Percentiles rank a stretch among this genome's conserved stretches.
These are phyloP conservation scores for Aythya baeri DNA, from an alignment of 2,113 vertebrate species.

Conservation along the genomic window DNA sequence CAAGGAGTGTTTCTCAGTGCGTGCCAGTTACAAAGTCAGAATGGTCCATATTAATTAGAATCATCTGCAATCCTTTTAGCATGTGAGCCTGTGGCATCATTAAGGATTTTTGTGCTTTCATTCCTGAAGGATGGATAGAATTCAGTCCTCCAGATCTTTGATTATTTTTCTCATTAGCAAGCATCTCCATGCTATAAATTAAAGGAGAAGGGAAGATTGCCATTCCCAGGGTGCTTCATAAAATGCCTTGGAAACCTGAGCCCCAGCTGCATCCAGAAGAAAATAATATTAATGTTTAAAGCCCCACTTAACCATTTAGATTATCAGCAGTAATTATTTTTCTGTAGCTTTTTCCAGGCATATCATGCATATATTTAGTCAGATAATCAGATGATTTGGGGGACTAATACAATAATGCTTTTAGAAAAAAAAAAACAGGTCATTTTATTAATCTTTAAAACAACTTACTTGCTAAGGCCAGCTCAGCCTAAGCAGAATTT, in stretches of 20 bases:
- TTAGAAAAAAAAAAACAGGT: conserved; percentile 13
- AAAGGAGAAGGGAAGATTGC: conserved; percentile 43
- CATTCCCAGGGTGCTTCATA: conserved; percentile 46
- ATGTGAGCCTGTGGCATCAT: conserved; percentile 61
- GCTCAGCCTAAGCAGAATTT: neutral
- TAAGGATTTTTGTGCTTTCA: conserved; percentile 61
- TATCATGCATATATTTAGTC: conserved; percentile 37
- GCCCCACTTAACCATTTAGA: conserved; percentile 17
- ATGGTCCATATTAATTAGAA: conserved; percentile 63
- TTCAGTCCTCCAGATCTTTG: conserved; percentile 52
- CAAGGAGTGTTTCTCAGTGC: neutral
- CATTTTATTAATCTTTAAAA: neutral
- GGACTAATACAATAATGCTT: conserved; percentile 36
- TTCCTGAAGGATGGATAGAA: conserved; percentile 47
- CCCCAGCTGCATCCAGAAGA: conserved; percentile 30
- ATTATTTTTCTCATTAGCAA: conserved; percentile 71
- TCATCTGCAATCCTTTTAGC: conserved; percentile 53
- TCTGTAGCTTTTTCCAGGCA: neutral
- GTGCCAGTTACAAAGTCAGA: conserved; percentile 41
- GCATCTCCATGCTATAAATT: conserved; percentile 47
- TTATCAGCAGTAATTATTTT: conserved; percentile 29
- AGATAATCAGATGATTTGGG: neutral
- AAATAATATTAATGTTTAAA: conserved; percentile 24
- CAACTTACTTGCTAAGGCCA: conserved; percentile 1
- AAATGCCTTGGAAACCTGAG: conserved; percentile 63